These are phyloP conservation scores for Stictonetta naevosa DNA, from an alignment of 2,113 vertebrate species.

Conservation along the genomic window DNA sequence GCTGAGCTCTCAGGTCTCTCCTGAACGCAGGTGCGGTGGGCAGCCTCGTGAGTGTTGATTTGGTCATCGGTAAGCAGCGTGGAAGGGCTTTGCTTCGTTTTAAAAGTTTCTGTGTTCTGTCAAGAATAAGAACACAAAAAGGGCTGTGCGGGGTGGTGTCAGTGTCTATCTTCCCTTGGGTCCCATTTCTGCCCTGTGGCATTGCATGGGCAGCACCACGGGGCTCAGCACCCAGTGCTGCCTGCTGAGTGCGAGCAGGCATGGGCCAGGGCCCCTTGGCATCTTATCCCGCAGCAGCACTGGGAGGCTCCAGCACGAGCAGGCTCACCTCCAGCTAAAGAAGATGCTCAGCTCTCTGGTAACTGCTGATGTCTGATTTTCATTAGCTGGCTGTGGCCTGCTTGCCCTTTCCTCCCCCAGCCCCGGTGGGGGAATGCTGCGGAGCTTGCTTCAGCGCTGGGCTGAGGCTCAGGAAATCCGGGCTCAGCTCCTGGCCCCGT, in stretches of 20 bases:
- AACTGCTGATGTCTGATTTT: neutral
- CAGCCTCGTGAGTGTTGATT: neutral
- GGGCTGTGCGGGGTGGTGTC: neutral
- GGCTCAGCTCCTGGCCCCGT: neutral
- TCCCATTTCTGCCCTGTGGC: neutral
- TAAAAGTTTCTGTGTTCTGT: neutral
- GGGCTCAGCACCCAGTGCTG: neutral
- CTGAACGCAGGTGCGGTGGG: neutral
- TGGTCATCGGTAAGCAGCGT: neutral
- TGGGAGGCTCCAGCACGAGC: neutral
- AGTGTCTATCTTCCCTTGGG: neutral
- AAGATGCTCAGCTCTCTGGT: neutral
- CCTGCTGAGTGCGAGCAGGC: neutral
- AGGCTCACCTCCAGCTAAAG: neutral
- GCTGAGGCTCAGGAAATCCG: slow-evolving; percentile 18
- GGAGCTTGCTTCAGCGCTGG: neutral
- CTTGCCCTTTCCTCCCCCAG: neutral
- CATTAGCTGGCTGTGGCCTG: fast-evolving
- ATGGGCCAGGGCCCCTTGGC: neutral
- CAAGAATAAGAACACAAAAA: too few species aligned
- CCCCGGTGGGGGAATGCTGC: neutral
- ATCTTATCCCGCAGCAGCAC: neutral
- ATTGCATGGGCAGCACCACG: neutral
- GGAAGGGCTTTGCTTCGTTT: neutral
- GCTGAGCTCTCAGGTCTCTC: neutral